Evolutionary conservation across 2,797 vertebrate species (phyloP).

Genomic region (Neomorphus geoffroyi): DNA sequence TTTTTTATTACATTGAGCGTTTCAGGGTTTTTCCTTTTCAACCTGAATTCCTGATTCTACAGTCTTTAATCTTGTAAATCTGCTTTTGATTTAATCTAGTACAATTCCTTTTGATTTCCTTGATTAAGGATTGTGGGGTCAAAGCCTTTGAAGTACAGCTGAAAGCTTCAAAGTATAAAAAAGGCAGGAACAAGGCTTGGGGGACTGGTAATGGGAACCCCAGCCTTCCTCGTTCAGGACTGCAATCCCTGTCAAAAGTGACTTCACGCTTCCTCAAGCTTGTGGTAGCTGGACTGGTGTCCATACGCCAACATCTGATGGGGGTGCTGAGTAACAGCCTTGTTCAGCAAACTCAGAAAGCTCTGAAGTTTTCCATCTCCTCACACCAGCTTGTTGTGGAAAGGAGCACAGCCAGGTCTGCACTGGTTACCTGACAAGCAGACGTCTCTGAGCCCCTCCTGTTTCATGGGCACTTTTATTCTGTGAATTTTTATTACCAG

Average conservation of each 20-base stretch:
- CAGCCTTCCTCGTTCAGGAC: neutral
- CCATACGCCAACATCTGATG: neutral
- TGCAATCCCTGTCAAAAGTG: neutral
- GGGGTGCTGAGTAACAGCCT: neutral
- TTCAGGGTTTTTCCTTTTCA: slow-evolving; percentile 15
- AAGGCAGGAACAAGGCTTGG: neutral
- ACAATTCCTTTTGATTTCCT: slow-evolving; percentile 54
- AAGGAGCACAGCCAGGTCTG: neutral
- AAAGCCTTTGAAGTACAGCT: slow-evolving; percentile 36
- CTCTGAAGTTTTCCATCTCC: neutral
- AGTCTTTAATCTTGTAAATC: slow-evolving; percentile 48
- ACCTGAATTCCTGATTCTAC: slow-evolving; percentile 2
- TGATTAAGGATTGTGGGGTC: neutral
- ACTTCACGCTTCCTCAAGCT: neutral
- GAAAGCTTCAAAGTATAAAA: neutral
- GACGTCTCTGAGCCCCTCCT: neutral
- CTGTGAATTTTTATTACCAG: neutral
- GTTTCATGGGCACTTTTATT: neutral
- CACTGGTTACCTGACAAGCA: neutral
- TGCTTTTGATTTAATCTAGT: slow-evolving; percentile 40
- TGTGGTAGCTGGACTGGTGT: neutral
- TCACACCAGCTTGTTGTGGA: neutral
- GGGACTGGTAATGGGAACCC: neutral
- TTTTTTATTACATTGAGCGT: neutral
- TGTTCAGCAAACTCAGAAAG: neutral